Evolutionary conservation across 1,140 invertebrate species (phyloP).

Genomic region (Monomorium pharaonis): DNA sequence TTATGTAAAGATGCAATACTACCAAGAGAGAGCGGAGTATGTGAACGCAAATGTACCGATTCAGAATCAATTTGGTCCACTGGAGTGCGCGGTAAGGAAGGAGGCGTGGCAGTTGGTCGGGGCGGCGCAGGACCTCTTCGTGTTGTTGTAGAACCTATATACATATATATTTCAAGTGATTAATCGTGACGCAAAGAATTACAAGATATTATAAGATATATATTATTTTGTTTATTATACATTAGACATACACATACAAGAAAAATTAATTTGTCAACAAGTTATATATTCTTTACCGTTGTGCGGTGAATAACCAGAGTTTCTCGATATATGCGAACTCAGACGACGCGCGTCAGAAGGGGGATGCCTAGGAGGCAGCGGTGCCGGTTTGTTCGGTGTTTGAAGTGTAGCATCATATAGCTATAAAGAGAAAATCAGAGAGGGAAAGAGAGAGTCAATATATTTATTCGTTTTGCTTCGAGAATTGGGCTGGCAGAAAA

Average conservation of each 20-base stretch:
- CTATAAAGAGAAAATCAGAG: constrained; percentile 59
- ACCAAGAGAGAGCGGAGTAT: constrained; percentile 89
- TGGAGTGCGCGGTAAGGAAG: constrained; percentile 85
- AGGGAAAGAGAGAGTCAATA: background rate
- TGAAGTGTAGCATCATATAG: constrained; percentile 80
- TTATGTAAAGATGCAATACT: constrained; percentile 91
- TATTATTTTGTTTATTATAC: background rate
- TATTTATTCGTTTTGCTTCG: background rate
- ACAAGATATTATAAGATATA: background rate
- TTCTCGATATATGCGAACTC: constrained; percentile 85
- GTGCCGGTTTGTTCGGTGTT: constrained; percentile 86
- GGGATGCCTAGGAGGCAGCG: constrained; percentile 86
- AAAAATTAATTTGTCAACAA: background rate
- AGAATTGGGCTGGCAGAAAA: background rate
- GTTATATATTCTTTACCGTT: constrained; percentile 81
- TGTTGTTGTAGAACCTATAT: constrained; percentile 83
- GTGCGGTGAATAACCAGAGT: constrained; percentile 86
- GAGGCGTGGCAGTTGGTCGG: constrained; percentile 85
- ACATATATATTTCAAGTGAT: constrained; percentile 31
- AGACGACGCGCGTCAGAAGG: constrained; percentile 87
- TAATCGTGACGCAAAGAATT: background rate
- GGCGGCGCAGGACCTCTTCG: constrained; percentile 85
- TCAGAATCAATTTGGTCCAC: constrained; percentile 84
- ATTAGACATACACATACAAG: background rate
- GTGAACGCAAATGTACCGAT: constrained; percentile 86